phyloP scores from a whole-genome alignment of 2,113 vertebrate genomes.

The Lanius ludovicianus region DNA sequence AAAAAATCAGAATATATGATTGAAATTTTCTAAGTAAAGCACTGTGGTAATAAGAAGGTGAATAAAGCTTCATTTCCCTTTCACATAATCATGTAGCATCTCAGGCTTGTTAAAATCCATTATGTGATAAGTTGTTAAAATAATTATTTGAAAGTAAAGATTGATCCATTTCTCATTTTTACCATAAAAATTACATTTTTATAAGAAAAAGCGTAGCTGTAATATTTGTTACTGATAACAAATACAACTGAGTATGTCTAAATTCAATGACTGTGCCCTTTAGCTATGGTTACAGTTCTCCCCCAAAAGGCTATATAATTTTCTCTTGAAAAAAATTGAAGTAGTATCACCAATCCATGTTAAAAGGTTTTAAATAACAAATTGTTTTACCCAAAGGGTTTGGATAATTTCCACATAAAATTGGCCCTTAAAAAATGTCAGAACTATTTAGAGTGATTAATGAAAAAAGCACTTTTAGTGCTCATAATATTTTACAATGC shows the following conservation, averaged over 20 bases:
- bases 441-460: conserved; percentile 44
- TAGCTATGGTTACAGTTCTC: not conserved
- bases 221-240: not conserved
- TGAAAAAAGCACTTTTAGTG: conserved; percentile 29
- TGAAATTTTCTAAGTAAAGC: not conserved
- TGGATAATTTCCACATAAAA: conserved; percentile 51
- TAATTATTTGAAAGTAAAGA: not conserved
- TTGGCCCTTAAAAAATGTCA: conserved; percentile 53
- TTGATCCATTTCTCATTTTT: not conserved
- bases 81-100: not conserved
- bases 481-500: conserved; percentile 24
- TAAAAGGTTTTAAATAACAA: conserved; percentile 55
- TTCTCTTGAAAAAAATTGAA: not conserved
- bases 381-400: conserved; percentile 44
- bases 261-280: not conserved
- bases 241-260: not conserved
- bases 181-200: not conserved
- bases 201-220: not conserved
- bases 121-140: not conserved
- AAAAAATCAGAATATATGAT: not conserved
- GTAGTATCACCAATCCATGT: not conserved
- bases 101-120: not conserved
- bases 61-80: not conserved
- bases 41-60: not conserved
- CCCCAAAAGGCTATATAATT: not conserved